Evolutionary conservation across 1,140 invertebrate species (phyloP), one percentile per base, ranked within the genome.

Genomic region (Drosophila navojoa): DNA sequence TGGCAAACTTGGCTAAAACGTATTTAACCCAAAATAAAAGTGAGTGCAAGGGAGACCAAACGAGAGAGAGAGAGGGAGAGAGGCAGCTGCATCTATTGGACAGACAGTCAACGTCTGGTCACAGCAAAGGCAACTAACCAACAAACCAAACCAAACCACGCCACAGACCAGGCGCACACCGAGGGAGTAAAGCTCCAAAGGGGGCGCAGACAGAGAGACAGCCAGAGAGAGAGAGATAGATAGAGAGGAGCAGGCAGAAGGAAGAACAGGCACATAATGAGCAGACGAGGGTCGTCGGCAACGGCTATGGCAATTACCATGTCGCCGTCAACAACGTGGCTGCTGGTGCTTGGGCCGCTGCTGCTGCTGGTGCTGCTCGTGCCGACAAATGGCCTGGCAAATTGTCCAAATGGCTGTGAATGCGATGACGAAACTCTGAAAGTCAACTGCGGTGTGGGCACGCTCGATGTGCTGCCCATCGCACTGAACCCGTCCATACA

Each of bases 401-500:
- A 94, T 75, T 98, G 97, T 91, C 97, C 97, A 1, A 94, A 91
- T 64, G 95, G 95, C 58, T 98, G 97, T 91, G 94, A 93, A 87
- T 98, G 97, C 92, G 96, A 98, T 92, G 97, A 98, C 81, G 96
- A 97, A 55, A 97, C 95, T 0, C 94, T 97, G 55, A 95, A 96
- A n/a, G 97, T 98, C 0, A 95, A 95, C 53, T 98, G 97, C 91
- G 94, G 96, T 72, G 95, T 95, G 81, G 96, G 96, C 76, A 96
- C 96, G 68, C 93, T 98, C 44, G 97, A 98, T 92, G 96, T 97
- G 13, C 95, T 98, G 47, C 97, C 97, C 40, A 98, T 98, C 76
- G 96, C 97, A 1, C 93, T 98, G 45, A 98, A 98, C 92, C 97
- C 97, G 3, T 96, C 95, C 76, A 96, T 98, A 59, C 96, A 97